Evolutionary conservation across 2,888 invertebrate species (phyloP), one percentile per base, ranked within the genome.

Genomic region (Anodontia alba): DNA sequence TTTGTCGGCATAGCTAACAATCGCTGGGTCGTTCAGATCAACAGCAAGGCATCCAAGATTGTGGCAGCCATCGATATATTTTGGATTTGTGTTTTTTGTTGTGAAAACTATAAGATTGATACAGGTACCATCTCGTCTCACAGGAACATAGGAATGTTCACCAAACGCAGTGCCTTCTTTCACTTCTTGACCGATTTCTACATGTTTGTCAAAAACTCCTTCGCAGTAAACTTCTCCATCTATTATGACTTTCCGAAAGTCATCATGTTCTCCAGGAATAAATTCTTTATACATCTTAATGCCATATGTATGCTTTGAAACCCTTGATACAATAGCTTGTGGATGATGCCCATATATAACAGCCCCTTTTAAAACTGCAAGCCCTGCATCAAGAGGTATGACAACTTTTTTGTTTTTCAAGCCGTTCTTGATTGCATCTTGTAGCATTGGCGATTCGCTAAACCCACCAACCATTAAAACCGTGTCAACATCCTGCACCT

Each of bases 391-490:
- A 23, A 70, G 68, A 12, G 84, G 84, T 23, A 84, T 76, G 12
- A 84, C 51, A 15, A 78, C 57, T 23, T 69, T 78, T 68, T 76
- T 84, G 33, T 66, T 66, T 7, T 71, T 73, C 54, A 84, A 81
- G 33, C 33, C 62, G 15, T 46, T 46, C 46, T 67, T 81, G 1
- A 81, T 49, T 0, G 76, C 74, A 26, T 70, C 68, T 54, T 81
- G 84, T 20, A 84, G 79, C 76, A 84, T 73, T 36, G 51, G 57
- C 8, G 84, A 84, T 49, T 84, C 84, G 0, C 81, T 81, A 31
- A 84, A 84, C 0, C 84, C 84, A 1, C 84, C 84, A 7, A 84
- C 84, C 84, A 84, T 84, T 0, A 84, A 70, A 20, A 84, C 80
- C 0, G 78, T 84, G 36, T 79, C 74, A 5, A 78, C 76, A 0